These are phyloP conservation scores for Parascotia fuliginaria DNA, from an alignment of 2,888 invertebrate species.

Conservation along the genomic window DNA sequence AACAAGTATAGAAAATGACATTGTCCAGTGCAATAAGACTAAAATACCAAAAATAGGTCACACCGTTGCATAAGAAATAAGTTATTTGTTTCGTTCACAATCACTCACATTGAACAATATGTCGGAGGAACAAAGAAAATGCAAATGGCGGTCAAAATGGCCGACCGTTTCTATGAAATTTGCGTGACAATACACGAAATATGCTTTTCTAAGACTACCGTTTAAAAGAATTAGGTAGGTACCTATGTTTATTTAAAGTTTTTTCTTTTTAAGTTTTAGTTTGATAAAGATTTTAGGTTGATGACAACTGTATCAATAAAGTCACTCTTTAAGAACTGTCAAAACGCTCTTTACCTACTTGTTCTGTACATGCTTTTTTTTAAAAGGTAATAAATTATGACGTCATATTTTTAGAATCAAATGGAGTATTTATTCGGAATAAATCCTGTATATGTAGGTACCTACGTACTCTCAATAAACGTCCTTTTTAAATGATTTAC, in stretches of 20 bases:
- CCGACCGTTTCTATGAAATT: slow-evolving; percentile 35
- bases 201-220: slow-evolving; percentile 47
- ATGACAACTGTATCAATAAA: too few relatives aligned
- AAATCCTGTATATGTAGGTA: too few relatives aligned
- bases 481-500: too few relatives aligned
- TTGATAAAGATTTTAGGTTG: not conserved
- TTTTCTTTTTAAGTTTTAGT: not conserved
- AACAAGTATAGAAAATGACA: too few relatives aligned
- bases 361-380: too few relatives aligned
- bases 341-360: too few relatives aligned
- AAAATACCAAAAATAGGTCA: slow-evolving; percentile 42
- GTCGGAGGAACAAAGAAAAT: slow-evolving; percentile 36
- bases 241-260: slow-evolving; percentile 13
- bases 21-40: slow-evolving; percentile 22
- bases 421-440: too few relatives aligned
- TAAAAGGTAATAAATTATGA: too few relatives aligned
- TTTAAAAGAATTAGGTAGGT: slow-evolving; percentile 30
- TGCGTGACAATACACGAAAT: slow-evolving; percentile 44
- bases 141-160: slow-evolving; percentile 45
- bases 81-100: slow-evolving; percentile 38
- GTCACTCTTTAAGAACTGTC: too few relatives aligned
- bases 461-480: too few relatives aligned
- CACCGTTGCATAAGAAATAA: slow-evolving; percentile 42
- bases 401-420: too few relatives aligned
- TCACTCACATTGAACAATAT: slow-evolving; percentile 40